Conservation (phyloP, 2,888 invertebrate genomes). For the Frankliniella intonsa region DNA sequence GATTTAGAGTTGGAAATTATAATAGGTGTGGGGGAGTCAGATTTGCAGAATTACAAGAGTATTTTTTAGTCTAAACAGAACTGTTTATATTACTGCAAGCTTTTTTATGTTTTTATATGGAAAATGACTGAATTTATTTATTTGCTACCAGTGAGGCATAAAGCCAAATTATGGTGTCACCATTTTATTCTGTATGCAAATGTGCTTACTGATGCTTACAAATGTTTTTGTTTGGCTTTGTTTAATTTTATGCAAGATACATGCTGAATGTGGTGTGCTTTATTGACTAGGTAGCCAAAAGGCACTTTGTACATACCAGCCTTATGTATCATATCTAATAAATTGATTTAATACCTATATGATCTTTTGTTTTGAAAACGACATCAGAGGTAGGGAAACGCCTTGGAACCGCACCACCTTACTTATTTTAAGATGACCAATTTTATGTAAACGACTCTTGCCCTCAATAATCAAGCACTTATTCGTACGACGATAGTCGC, state of each 20-base stretch:
- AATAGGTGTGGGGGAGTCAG: constrained; percentile 19
- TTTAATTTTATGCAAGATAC: constrained; percentile 22
- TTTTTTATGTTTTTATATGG: constrained; percentile 11
- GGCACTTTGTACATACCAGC: constrained; percentile 17
- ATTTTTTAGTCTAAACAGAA: not conserved
- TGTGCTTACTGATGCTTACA: not conserved
- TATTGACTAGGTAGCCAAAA: not conserved
- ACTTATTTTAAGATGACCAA: too few relatives aligned
- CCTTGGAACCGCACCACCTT: too few relatives aligned
- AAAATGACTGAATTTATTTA: constrained; percentile 14
- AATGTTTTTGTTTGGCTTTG: constrained; percentile 16
- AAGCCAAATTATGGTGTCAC: not conserved
- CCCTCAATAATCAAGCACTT: too few relatives aligned
- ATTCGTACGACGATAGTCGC: too few relatives aligned
- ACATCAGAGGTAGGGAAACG: too few relatives aligned
- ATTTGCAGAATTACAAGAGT: not conserved
- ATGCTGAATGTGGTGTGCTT: constrained; percentile 20
- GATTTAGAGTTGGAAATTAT: not conserved
- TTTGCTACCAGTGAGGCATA: not conserved
- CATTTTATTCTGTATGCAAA: not conserved
- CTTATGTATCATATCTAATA: constrained; percentile 23
- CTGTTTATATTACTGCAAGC: not conserved
- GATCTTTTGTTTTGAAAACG: not conserved
- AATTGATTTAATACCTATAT: constrained; percentile 7
- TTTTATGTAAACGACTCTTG: too few relatives aligned